Evolutionary conservation across 2,888 invertebrate species (phyloP).

Genomic region (Ophion costatus): DNA sequence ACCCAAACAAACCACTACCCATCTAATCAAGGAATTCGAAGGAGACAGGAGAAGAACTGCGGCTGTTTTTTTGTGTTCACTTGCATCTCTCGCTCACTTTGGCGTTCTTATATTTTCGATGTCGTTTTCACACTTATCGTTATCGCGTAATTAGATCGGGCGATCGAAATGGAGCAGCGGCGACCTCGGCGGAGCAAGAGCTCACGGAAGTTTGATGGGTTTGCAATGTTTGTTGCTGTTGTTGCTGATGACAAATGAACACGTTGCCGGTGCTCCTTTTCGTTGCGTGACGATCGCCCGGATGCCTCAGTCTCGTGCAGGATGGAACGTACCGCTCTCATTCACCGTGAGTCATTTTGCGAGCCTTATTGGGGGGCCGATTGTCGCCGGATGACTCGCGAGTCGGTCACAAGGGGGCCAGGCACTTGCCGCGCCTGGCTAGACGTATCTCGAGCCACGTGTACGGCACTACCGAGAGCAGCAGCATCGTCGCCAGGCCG

Average conservation of each 20-base stretch:
- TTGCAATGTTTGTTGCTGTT: conserved; percentile 46
- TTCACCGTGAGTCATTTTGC: conserved; percentile 75
- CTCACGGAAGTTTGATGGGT: conserved; percentile 60
- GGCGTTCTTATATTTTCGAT: neutral
- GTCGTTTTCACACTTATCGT: neutral
- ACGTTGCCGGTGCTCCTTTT: conserved; percentile 66
- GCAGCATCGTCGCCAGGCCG: conserved; percentile 84
- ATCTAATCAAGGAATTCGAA: neutral
- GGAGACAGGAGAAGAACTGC: neutral
- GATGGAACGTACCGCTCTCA: conserved; percentile 81
- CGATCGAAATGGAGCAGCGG: conserved; percentile 58
- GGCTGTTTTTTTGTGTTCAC: neutral
- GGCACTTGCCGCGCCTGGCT: conserved; percentile 84
- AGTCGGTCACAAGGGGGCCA: conserved; percentile 83
- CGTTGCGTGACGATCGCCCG: conserved; percentile 63
- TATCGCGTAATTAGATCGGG: conserved; percentile 54
- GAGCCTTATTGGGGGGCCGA: conserved; percentile 52
- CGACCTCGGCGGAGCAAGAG: conserved; percentile 63
- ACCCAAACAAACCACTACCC: neutral
- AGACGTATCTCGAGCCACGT: conserved; percentile 85
- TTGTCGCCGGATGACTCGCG: conserved; percentile 74
- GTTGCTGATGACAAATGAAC: conserved; percentile 70
- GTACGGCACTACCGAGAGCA: conserved; percentile 85
- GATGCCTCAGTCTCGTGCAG: conserved; percentile 68
- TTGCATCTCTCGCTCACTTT: neutral